Conservation (phyloP, 2,797 vertebrate species). For the Semotilus atromaculatus region DNA sequence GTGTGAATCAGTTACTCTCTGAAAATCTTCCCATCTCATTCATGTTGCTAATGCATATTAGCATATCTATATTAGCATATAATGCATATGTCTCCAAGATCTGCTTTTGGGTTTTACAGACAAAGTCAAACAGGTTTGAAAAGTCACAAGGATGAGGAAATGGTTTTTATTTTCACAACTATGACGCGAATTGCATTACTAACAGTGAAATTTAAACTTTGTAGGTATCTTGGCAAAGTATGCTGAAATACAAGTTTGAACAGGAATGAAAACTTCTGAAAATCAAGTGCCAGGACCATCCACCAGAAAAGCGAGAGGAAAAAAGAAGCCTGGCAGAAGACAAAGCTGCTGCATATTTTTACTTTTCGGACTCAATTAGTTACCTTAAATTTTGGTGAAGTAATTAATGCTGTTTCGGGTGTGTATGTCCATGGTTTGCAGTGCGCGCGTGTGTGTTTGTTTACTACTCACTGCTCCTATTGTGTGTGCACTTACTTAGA, state of each 20-base stretch:
- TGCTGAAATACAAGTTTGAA: slow-evolving; percentile 1
- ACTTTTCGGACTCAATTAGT: background rate
- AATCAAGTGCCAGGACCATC: background rate
- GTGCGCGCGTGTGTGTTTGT: background rate
- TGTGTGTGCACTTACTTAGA: background rate
- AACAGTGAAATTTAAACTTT: background rate
- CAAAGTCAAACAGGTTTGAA: background rate
- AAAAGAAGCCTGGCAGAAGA: background rate
- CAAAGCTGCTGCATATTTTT: background rate
- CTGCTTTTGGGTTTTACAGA: background rate
- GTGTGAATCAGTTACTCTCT: background rate
- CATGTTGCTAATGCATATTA: too few relatives aligned
- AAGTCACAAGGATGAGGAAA: background rate
- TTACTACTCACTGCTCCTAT: background rate
- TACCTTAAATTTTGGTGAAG: background rate
- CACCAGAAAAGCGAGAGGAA: background rate
- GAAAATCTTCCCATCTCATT: background rate
- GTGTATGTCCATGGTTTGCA: background rate
- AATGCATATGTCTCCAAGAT: background rate
- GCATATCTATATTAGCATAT: too few relatives aligned
- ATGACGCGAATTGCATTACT: background rate
- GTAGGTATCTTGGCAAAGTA: background rate
- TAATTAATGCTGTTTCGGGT: background rate
- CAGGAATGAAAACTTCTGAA: background rate
- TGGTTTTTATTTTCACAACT: background rate